phyloP scores from a whole-genome alignment of 1,140 invertebrate genomes.

The Drosophila ambigua region DNA sequence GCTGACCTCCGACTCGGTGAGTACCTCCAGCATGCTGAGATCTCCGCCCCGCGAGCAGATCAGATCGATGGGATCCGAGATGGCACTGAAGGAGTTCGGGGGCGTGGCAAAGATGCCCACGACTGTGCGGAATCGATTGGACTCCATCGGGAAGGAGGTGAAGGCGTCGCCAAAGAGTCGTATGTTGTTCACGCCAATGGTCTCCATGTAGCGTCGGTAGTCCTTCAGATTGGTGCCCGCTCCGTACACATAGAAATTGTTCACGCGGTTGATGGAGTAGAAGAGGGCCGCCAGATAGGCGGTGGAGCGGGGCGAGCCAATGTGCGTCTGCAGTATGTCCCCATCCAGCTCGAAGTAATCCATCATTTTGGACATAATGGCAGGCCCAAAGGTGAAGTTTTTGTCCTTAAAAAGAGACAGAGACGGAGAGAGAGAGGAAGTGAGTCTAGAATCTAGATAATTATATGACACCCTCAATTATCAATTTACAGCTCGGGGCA shows the following conservation, averaged over 20 bases:
- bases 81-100: conserved; percentile 90
- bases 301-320: conserved; percentile 89
- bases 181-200: conserved; percentile 85
- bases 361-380: conserved; percentile 88
- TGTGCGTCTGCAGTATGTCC: conserved; percentile 90
- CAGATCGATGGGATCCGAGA: conserved; percentile 89
- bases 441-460: no score
- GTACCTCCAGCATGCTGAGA: conserved; percentile 87
- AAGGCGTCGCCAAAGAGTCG: conserved; percentile 86
- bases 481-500: no score
- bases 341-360: conserved; percentile 86
- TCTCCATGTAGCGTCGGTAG: conserved; percentile 85
- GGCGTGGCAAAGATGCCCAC: conserved; percentile 90
- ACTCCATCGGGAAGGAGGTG: conserved; percentile 85
- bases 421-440: conserved; percentile 3
- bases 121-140: conserved; percentile 87
- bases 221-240: conserved; percentile 84
- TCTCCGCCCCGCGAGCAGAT: conserved; percentile 88
- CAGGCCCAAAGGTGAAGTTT: conserved; percentile 90
- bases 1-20: conserved; percentile 88
- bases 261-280: conserved; percentile 86
- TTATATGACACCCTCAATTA: no score
- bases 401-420: conserved; percentile 86
- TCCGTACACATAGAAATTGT: conserved; percentile 86
- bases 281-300: conserved; percentile 90